phyloP scores from a whole-genome alignment of 2,113 vertebrate species.

The Choloepus hoffmanni region DNA sequence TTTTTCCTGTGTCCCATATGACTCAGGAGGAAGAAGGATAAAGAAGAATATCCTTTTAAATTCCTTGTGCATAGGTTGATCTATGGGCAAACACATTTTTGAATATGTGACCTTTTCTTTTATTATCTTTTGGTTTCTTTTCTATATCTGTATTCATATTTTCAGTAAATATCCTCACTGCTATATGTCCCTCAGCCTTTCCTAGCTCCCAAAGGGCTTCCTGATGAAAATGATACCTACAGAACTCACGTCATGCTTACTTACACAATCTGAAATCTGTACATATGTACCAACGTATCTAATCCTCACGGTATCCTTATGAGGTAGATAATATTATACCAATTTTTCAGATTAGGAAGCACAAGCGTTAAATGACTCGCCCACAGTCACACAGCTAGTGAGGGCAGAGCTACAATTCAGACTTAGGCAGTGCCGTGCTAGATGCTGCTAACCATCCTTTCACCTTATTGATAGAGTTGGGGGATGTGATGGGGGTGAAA shows the following conservation, averaged over 20 bases:
- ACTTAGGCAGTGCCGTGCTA: background rate
- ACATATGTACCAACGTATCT: background rate
- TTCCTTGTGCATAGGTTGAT: background rate
- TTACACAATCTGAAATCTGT: background rate
- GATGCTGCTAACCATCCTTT: background rate
- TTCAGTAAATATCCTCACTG: background rate
- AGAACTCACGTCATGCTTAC: background rate
- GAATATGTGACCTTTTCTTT: background rate
- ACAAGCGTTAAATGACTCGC: background rate
- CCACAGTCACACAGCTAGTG: background rate
- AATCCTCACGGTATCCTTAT: background rate
- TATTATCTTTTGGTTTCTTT: background rate
- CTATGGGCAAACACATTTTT: background rate
- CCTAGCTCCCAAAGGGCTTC: background rate
- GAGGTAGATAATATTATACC: background rate
- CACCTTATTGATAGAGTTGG: background rate
- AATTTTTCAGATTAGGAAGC: background rate
- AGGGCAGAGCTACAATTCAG: background rate
- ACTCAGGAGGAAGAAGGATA: background rate
- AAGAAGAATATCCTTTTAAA: background rate
- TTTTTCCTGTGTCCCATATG: background rate
- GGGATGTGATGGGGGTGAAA: background rate
- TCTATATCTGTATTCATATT: background rate
- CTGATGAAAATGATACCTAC: background rate
- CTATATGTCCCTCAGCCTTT: background rate